These are phyloP conservation scores for Pogonocichla stellata DNA, from an alignment of 2,113 vertebrate species.

Conservation along the genomic window DNA sequence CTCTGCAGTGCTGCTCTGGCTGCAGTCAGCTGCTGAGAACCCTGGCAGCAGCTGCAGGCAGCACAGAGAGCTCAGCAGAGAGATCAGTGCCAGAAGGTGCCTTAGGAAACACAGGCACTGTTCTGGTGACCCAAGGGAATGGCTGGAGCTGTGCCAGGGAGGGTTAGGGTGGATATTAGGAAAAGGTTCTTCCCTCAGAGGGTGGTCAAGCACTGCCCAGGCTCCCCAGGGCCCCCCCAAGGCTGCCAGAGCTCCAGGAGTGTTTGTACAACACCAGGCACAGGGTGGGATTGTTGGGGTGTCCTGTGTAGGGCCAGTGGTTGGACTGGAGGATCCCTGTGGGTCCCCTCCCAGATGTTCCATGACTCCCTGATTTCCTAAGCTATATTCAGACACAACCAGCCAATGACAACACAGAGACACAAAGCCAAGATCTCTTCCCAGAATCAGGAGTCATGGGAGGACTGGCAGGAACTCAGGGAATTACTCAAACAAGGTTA, in stretches of 20 bases:
- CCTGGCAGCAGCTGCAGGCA: not conserved
- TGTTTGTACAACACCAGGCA: not conserved
- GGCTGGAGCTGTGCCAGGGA: not conserved
- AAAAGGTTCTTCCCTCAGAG: not conserved
- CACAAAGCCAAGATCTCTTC: not conserved
- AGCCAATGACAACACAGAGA: not conserved
- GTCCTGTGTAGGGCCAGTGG: not conserved
- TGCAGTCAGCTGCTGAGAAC: not conserved
- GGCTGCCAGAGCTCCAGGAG: not conserved
- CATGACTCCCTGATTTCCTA: not conserved
- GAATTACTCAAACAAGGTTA: not conserved
- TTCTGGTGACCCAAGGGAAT: not conserved
- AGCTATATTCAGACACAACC: not conserved
- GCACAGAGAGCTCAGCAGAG: not conserved
- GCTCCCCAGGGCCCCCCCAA: rapidly evolving
- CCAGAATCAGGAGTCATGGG: not conserved
- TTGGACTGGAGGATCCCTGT: not conserved
- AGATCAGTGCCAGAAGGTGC: not conserved
- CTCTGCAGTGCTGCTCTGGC: not conserved
- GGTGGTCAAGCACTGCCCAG: rapidly evolving
- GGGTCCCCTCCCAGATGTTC: not conserved
- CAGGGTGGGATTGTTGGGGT: not conserved
- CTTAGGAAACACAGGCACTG: not conserved
- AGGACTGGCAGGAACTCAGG: conserved; percentile 7
- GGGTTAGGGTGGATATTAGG: not conserved